A percentile compares a stretch with the other conserved stretches of the same genome.
Conservation (phyloP, 1,140 invertebrate species). For the Dolichoris vasculosae region DNA sequence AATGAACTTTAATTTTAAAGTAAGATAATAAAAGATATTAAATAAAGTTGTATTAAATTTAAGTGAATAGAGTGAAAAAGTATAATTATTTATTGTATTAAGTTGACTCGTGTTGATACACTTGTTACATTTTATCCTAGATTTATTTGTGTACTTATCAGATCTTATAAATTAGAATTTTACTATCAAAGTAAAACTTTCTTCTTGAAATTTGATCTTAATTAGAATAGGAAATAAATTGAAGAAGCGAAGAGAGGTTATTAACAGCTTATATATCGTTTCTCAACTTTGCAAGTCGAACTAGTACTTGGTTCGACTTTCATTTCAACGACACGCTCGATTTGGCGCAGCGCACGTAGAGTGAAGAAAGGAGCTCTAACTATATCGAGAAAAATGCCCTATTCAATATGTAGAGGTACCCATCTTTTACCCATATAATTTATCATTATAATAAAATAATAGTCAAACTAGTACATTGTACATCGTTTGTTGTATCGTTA, state of each 20-base stretch:
- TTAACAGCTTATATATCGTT: not conserved
- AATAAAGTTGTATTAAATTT: no score
- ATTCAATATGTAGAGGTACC: slow-evolving; percentile 4
- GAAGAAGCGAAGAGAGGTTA: not conserved
- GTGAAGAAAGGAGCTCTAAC: not conserved
- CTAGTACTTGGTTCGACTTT: slow-evolving; percentile 34
- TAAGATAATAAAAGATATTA: no score
- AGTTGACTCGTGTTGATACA: no score
- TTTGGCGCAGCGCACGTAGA: slow-evolving; percentile 32
- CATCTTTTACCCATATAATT: slow-evolving; percentile 14
- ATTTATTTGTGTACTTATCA: not conserved
- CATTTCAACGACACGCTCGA: slow-evolving; percentile 38
- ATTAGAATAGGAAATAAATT: not conserved
- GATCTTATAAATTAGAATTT: not conserved
- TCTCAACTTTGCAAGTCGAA: slow-evolving; percentile 14
- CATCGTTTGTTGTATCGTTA: slow-evolving; percentile 1
- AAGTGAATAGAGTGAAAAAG: no score
- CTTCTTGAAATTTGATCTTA: not conserved
- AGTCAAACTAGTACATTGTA: not conserved
- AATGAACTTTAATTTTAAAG: no score
- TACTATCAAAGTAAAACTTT: not conserved
- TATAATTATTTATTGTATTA: not conserved
- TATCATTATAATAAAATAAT: slow-evolving; percentile 49
- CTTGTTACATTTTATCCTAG: not conserved
- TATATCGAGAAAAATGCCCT: slow-evolving; percentile 37